These are phyloP conservation scores for Rhea americana DNA, from an alignment of 2,113 vertebrate genomes.

Conservation along the genomic window DNA sequence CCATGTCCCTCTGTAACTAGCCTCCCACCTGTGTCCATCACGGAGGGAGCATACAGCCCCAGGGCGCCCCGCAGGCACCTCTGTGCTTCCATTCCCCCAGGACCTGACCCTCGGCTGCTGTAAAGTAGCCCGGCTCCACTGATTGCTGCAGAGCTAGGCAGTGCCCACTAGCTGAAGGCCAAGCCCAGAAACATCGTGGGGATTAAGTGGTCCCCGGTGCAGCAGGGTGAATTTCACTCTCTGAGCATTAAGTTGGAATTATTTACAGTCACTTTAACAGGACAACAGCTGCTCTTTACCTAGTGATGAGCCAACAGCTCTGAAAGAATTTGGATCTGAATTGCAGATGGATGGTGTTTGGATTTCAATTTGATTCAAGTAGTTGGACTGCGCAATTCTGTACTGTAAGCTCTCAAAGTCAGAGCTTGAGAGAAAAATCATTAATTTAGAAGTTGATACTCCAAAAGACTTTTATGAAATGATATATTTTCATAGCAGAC, in stretches of 20 bases:
- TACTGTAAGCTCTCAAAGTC: slow-evolving; percentile 49
- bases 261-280: slow-evolving; percentile 70
- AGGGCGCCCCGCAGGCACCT: too few species aligned
- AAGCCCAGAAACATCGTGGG: neutral
- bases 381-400: slow-evolving; percentile 22
- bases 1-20: neutral
- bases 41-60: neutral
- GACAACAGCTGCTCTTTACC: slow-evolving; percentile 64
- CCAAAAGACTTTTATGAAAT: slow-evolving; percentile 63
- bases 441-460: slow-evolving; percentile 66
- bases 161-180: neutral
- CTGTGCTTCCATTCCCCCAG: neutral
- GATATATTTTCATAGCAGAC: slow-evolving; percentile 66
- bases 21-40: neutral
- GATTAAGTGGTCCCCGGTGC: neutral
- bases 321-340: slow-evolving; percentile 70
- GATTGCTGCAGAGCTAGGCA: rapidly evolving
- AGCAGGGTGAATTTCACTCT: slow-evolving; percentile 23
- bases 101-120: neutral
- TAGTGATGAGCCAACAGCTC: slow-evolving; percentile 61
- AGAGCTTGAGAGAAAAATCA: slow-evolving; percentile 55
- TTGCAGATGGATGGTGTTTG: slow-evolving; percentile 51
- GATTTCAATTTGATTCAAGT: slow-evolving; percentile 67
- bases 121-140: neutral
- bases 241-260: slow-evolving; percentile 53